Base-by-base conservation (phyloP, 2,888 invertebrate genomes). In the Hirtodrosophila trivittata region DNA sequence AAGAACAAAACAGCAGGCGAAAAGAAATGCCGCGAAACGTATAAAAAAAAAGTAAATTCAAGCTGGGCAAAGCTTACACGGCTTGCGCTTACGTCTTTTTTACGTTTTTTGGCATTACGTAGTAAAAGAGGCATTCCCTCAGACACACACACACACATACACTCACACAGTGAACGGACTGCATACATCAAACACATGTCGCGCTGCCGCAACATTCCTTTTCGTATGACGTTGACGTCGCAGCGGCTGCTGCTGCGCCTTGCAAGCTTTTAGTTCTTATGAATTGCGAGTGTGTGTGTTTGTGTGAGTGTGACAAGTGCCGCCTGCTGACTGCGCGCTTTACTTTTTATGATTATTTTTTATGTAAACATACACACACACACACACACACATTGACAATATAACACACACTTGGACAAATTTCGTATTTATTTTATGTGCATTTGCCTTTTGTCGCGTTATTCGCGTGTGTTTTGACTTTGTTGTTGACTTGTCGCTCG, bases 91-190 rank as follows among this genome's bases (percentile, higher is more conserved):
- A 63, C 75, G 64, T 75, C 57, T 39, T 12, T 16, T 26, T 26
- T 37, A 1, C 10, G 25, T 32, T 63, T 38, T 69, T 50, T 37
- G 66, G 51, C 72, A 62, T 81, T 86, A 85, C 86, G 85, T 87
- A 74, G 87, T 82, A 73, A 77, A 81, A 46, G 64, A 58, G 81
- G 84, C 82, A 80, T 81, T 86, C 87, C 87, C 75, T 47, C 42
- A 59, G 51, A 74, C 60, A 64, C 49, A 72, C 58, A 66, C 45
- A 49, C 51, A 54, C 33, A 56, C 46, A 37, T 32, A 54, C 33
- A 41, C 32, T 50, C 14, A 37, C 32, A 47, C 45, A 45, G 33
- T 25, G 32, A 30, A 21, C 39, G 45, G 57, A 32, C 55, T 69
- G 70, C 73, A 66, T 45, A 59, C 45, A 58, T 64, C 72, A 76